These are phyloP conservation scores for Macquaria australasica DNA, from an alignment of 2,113 vertebrate genomes.

Conservation along the genomic window DNA sequence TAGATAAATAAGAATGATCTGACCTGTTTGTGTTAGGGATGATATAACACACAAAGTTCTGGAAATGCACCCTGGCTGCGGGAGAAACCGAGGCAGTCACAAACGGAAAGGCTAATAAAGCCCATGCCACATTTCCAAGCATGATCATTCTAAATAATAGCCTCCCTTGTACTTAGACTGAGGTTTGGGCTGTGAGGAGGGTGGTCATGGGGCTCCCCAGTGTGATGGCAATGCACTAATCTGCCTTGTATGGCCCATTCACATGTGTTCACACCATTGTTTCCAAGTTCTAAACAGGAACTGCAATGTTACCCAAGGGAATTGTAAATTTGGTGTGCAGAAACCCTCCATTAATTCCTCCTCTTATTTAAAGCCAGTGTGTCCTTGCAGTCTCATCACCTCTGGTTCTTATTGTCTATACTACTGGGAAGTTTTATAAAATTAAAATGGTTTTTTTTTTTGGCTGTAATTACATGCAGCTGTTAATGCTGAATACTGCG, in stretches of 20 bases:
- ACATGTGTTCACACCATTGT: conserved; percentile 77
- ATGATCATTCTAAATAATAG: conserved; percentile 69
- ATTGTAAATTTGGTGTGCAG: conserved; percentile 45
- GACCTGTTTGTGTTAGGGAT: conserved; percentile 44
- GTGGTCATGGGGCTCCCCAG: conserved; percentile 76
- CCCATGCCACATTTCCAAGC: conserved; percentile 46
- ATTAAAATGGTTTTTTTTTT: conserved; percentile 24
- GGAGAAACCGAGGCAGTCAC: conserved; percentile 7
- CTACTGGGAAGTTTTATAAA: neutral
- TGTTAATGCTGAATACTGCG: conserved; percentile 29
- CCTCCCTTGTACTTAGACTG: conserved; percentile 73
- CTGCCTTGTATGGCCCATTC: conserved; percentile 74
- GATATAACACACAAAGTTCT: conserved; percentile 32
- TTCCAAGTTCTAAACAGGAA: conserved; percentile 74
- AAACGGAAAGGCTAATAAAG: conserved; percentile 47
- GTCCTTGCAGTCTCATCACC: conserved; percentile 4
- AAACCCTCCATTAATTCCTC: conserved; percentile 40
- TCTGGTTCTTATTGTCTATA: conserved; percentile 9
- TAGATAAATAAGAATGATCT: conserved; percentile 62
- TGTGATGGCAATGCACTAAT: conserved; percentile 78
- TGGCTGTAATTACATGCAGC: conserved; percentile 30
- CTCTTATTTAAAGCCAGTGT: conserved; percentile 28
- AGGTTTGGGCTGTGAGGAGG: conserved; percentile 67
- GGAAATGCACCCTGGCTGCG: conserved; percentile 31
- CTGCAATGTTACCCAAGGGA: conserved; percentile 63